Evolutionary conservation across 2,797 vertebrate genomes (phyloP), one percentile per base, ranked within the genome.

Genomic region (Cynopterus sphinx): DNA sequence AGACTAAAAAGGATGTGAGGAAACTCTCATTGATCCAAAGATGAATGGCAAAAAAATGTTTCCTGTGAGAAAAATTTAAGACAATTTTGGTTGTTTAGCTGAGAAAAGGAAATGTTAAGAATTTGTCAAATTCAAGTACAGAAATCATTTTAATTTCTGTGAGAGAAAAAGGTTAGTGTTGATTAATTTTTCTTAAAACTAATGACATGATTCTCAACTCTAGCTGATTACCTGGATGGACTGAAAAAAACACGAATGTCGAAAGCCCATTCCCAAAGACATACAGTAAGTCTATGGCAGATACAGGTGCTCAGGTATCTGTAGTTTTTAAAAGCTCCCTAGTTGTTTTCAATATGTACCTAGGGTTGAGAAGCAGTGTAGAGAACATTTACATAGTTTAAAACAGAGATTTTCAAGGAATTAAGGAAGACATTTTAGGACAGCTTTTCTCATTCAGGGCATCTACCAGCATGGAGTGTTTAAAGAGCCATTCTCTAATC

Each of bases 61-160:
- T 89, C 53, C 46, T 74, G 6, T 55, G 51, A 78, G 59, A 90
- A 96, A 93, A 82, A 77, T 15, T 12, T 36, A 59, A 92, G 10
- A 73, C 24, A 63, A 78, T 59, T 65, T 33, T 75, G 46, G 4
- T 89, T 83, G 16, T 49, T 68, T 88, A 83, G 24, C 21, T 51
- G 43, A 94, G 26, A 55, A 16, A 55, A 91, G 49, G 81, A 75
- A 96, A 49, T 53, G 57, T 57, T 49, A 96, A 79, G 15, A 88
- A 73, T 67, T 28, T 89, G 13, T 31, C 31, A 19, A 67, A 59
- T 39, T 7, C 83, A 89, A 79, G 6, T 26, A 79, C 13, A 75
- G 33, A 89, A 53, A 77, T 71, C 12, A 22, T 46, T 93, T 83
- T 70, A 8, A 33, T 81, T 92, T 91, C n/a, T 26, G 10, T 15